These are phyloP conservation scores for Leucoraja erinaceus DNA, from an alignment of 2,113 vertebrate genomes.

Conservation along the genomic window DNA sequence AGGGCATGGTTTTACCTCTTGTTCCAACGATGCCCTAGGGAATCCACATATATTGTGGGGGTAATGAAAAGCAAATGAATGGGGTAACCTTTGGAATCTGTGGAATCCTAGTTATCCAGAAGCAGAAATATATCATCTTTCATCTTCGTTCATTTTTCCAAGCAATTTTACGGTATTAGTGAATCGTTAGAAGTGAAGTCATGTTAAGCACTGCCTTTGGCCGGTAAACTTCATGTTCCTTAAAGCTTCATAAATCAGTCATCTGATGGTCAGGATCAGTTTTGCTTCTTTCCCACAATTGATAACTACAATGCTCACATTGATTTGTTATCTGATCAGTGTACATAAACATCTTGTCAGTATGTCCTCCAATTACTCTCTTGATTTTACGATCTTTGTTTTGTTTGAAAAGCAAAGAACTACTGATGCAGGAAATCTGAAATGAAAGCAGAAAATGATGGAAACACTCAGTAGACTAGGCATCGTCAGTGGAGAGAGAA, in stretches of 20 bases:
- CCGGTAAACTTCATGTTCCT: neutral
- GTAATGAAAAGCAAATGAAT: neutral
- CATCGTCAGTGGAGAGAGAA: too few species aligned
- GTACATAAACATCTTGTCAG: neutral
- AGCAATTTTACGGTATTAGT: too few species aligned
- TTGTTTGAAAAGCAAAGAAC: neutral
- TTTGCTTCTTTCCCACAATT: neutral
- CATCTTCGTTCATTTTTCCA: too few species aligned
- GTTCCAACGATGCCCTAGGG: too few species aligned
- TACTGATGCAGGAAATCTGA: too few species aligned
- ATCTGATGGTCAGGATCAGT: neutral
- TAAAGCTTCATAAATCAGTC: neutral
- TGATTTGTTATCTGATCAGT: neutral
- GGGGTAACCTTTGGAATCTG: too few species aligned
- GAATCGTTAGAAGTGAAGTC: too few species aligned
- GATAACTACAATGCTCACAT: neutral
- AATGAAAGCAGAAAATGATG: too few species aligned
- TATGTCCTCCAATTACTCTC: neutral
- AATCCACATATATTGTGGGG: neutral
- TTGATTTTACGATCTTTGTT: neutral
- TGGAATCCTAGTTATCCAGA: too few species aligned
- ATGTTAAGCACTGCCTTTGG: too few species aligned
- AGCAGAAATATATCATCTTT: too few species aligned
- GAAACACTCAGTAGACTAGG: too few species aligned
- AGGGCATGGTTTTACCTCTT: neutral